These are phyloP conservation scores for Bedellia somnulentella DNA, from an alignment of 2,888 invertebrate species.

Conservation along the genomic window DNA sequence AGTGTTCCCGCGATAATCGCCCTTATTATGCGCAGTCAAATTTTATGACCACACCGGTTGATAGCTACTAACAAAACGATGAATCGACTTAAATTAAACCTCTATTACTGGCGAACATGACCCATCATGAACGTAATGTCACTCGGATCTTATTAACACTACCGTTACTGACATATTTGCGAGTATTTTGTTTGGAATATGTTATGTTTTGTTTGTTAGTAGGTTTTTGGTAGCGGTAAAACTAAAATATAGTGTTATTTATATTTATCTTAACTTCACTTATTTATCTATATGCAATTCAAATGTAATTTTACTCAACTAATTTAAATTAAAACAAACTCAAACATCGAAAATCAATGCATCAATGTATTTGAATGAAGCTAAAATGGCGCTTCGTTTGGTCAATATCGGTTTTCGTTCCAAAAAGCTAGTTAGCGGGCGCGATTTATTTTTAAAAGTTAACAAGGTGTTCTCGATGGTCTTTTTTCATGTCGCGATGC, in stretches of 20 bases:
- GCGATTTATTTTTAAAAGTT: constrained; percentile 59
- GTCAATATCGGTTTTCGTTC: constrained; percentile 56
- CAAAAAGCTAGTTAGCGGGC: constrained; percentile 57
- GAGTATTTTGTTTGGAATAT: too few species aligned
- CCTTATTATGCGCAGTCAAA: constrained; percentile 56
- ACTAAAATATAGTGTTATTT: too few species aligned
- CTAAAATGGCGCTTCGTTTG: too few species aligned
- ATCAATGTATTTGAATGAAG: too few species aligned
- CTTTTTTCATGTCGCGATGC: constrained; percentile 53
- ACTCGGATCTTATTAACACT: constrained; percentile 22
- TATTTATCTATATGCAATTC: too few species aligned
- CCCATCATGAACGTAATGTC: constrained; percentile 28
- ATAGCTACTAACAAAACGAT: constrained; percentile 44
- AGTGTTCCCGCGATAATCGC: constrained; percentile 36
- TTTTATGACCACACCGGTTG: constrained; percentile 52
- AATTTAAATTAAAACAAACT: too few species aligned
- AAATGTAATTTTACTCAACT: too few species aligned
- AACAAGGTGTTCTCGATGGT: constrained; percentile 54
- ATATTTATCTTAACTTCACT: too few species aligned
- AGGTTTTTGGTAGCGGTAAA: too few species aligned
- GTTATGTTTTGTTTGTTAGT: too few species aligned
- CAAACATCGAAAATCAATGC: too few species aligned
- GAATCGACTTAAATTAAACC: constrained; percentile 40
- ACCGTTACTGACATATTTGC: constrained; percentile 22
- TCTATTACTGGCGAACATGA: constrained; percentile 33